Evolutionary conservation across 2,888 invertebrate genomes (phyloP).

Genomic region (Daptonema setosum): DNA sequence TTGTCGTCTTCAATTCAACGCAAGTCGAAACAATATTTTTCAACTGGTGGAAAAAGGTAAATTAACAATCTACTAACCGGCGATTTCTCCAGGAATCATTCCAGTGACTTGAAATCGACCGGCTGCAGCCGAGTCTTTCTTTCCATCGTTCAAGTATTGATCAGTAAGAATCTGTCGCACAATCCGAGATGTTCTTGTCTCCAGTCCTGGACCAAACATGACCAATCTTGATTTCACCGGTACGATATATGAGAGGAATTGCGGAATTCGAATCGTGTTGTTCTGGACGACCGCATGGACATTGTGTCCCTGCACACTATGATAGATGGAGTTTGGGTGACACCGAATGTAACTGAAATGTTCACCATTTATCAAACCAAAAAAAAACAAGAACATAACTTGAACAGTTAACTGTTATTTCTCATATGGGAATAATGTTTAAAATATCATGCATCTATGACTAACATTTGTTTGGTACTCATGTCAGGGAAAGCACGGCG

Average conservation of each 20-base stretch:
- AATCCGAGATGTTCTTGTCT: conserved; percentile 3
- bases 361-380: not conserved
- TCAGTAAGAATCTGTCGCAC: conserved; percentile 8
- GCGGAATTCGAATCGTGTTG: not conserved
- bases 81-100: conserved; percentile 5
- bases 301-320: not conserved
- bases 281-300: not conserved
- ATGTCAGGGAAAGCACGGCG: not conserved
- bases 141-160: conserved; percentile 4
- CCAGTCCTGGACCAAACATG: conserved; percentile 9
- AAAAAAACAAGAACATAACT: too few relatives aligned
- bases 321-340: not conserved
- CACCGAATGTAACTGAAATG: conserved; percentile 3
- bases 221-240: not conserved
- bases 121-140: not conserved
- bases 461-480: conserved; percentile 5
- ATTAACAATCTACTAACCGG: conserved; percentile 2
- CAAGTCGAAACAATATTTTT: not conserved
- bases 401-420: too few relatives aligned
- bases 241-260: not conserved
- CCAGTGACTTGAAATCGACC: conserved; percentile 7
- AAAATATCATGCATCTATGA: too few relatives aligned
- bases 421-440: too few relatives aligned
- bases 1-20: not conserved
- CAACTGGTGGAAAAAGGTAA: not conserved